A percentile compares a stretch with the other conserved stretches of the same genome.
phyloP scores from a whole-genome alignment of 2,888 invertebrate genomes.

The Neoascia interrupta region DNA sequence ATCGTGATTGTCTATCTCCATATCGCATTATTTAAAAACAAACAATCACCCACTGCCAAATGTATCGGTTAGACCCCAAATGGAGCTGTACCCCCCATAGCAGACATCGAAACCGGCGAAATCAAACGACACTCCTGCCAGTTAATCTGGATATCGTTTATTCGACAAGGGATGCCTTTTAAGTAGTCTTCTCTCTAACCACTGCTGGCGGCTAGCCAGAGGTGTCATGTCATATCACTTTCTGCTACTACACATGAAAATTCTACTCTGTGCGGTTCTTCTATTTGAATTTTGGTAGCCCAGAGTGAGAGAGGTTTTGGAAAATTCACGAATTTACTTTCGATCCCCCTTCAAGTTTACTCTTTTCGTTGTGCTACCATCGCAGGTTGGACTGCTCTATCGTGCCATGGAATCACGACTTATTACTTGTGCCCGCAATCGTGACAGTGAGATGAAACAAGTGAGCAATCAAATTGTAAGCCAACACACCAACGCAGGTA shows the following conservation, averaged over 20 bases:
- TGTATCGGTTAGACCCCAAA: no score
- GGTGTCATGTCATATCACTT: constrained; percentile 21
- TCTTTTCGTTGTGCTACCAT: background rate
- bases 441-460: constrained; percentile 10
- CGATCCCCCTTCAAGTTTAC: background rate
- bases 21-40: background rate
- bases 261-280: background rate
- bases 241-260: background rate
- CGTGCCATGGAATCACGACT: constrained; percentile 17
- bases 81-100: no score
- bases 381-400: background rate
- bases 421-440: constrained; percentile 2
- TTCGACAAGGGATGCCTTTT: constrained; percentile 7
- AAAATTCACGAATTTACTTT: constrained; percentile 12
- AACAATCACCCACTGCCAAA: constrained; percentile 4
- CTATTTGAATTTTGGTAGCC: background rate
- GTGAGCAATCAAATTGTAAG: background rate
- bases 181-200: constrained; percentile 7
- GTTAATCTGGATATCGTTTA: background rate
- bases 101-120: no score
- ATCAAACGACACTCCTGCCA: no score
- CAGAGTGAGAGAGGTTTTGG: background rate
- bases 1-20: constrained; percentile 1
- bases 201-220: constrained; percentile 2
- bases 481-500: background rate